A percentile compares a stretch with the other conserved stretches of the same genome.
Evolutionary conservation across 2,113 vertebrate species (phyloP).

Genomic region (Sander vitreus): DNA sequence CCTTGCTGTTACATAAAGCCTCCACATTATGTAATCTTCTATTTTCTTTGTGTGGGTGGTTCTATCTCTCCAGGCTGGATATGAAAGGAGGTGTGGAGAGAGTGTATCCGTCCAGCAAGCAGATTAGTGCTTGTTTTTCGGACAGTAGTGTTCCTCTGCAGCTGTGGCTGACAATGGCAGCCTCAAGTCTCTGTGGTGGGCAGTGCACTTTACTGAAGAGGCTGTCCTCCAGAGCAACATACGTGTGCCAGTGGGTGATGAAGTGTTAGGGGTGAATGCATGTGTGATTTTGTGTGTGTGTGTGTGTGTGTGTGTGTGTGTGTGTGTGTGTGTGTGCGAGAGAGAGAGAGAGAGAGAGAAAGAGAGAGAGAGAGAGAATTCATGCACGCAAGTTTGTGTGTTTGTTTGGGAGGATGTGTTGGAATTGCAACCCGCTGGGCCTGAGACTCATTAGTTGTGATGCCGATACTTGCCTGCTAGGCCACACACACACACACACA

Average conservation of each 20-base stretch:
- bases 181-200: slow-evolving; percentile 2
- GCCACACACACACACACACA: slow-evolving; percentile 7
- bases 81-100: slow-evolving; percentile 41
- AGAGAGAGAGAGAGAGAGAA: not conserved
- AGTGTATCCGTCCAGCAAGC: slow-evolving; percentile 16
- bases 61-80: slow-evolving; percentile 28
- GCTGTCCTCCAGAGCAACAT: slow-evolving; percentile 13
- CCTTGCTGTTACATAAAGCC: slow-evolving; percentile 64
- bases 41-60: slow-evolving; percentile 55
- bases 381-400: slow-evolving; percentile 18
- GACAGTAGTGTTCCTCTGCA: slow-evolving; percentile 34
- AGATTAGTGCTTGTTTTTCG: slow-evolving; percentile 38
- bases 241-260: slow-evolving; percentile 14
- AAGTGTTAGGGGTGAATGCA: slow-evolving; percentile 1
- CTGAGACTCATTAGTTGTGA: slow-evolving; percentile 23
- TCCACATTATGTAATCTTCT: slow-evolving; percentile 55
- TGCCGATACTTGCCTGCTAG: not conserved
- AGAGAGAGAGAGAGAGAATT: not conserved
- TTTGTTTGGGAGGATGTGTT: slow-evolving; percentile 24
- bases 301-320: not conserved
- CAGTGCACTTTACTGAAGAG: slow-evolving; percentile 8
- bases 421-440: slow-evolving; percentile 29
- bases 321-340: slow-evolving; percentile 7
- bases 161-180: slow-evolving; percentile 17
- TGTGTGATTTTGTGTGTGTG: not conserved